Conservation (phyloP, 2,797 vertebrate species). For the Echiichthys vipera region DNA sequence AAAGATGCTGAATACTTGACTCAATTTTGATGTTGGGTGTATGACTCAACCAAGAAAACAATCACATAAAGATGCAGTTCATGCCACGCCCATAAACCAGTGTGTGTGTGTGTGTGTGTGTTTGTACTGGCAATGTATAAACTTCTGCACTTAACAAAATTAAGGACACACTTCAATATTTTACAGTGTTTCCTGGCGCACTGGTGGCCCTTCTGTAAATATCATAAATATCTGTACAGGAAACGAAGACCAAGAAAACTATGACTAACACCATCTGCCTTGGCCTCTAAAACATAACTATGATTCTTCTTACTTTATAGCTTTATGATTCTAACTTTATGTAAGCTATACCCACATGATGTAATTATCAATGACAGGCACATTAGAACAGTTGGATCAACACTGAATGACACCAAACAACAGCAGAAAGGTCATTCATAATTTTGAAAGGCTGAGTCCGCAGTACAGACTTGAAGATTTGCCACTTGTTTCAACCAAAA, state of each 20-base stretch:
- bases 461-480: neutral
- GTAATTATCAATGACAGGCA: slow-evolving; percentile 38
- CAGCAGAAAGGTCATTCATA: slow-evolving; percentile 55
- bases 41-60: slow-evolving; percentile 50
- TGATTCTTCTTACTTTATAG: too few species aligned
- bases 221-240: slow-evolving; percentile 4
- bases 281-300: neutral
- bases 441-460: slow-evolving; percentile 15
- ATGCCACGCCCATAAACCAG: slow-evolving; percentile 5
- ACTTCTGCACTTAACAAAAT: slow-evolving; percentile 60
- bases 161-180: slow-evolving; percentile 28
- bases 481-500: neutral
- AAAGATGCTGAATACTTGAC: slow-evolving; percentile 41
- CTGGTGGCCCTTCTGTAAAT: slow-evolving; percentile 12
- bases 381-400: slow-evolving; percentile 34
- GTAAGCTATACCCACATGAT: slow-evolving; percentile 22
- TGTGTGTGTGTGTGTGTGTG: neutral
- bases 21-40: slow-evolving; percentile 50
- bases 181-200: neutral
- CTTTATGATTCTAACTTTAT: too few species aligned
- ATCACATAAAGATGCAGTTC: slow-evolving; percentile 35
- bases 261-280: neutral
- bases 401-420: slow-evolving; percentile 55
- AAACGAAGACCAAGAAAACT: neutral
- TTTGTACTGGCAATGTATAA: slow-evolving; percentile 6